Evolutionary conservation across 2,888 invertebrate species (phyloP).

Genomic region (Quadriops clusia): DNA sequence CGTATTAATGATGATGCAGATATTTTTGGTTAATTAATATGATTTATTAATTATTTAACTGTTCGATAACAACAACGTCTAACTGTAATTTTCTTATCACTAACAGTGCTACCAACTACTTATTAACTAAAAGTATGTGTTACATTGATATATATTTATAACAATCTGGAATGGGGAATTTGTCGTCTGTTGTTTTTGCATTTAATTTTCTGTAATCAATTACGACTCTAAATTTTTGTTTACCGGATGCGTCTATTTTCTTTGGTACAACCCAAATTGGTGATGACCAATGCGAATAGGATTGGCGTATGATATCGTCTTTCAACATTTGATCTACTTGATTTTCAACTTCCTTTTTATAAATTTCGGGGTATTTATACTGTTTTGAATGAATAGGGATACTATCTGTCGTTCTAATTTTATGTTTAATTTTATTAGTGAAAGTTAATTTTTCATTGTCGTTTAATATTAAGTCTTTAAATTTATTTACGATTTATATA

Average conservation of each 20-base stretch:
- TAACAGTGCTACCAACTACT: no score
- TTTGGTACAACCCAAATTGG: constrained; percentile 23
- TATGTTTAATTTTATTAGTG: constrained; percentile 21
- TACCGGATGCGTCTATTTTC: constrained; percentile 19
- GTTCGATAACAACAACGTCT: no score
- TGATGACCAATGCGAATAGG: constrained; percentile 18
- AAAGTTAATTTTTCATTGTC: constrained; percentile 18
- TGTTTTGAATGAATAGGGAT: constrained; percentile 20
- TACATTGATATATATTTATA: no score
- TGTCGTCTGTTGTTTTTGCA: no score
- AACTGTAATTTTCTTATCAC: no score
- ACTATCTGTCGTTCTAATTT: constrained; percentile 20
- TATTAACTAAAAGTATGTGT: no score
- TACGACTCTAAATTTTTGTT: constrained; percentile 20
- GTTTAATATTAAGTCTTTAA: constrained; percentile 18
- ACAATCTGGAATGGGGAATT: no score
- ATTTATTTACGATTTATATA: constrained; percentile 16
- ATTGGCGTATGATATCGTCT: constrained; percentile 18
- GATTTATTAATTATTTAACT: no score
- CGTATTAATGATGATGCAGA: no score
- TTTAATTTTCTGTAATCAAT: constrained; percentile 18
- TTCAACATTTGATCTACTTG: constrained; percentile 20
- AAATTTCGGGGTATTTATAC: constrained; percentile 22
- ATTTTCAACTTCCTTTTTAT: constrained; percentile 21
- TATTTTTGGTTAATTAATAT: no score